Evolutionary conservation across 2,113 vertebrate genomes (phyloP).

Genomic region (Progne subis): DNA sequence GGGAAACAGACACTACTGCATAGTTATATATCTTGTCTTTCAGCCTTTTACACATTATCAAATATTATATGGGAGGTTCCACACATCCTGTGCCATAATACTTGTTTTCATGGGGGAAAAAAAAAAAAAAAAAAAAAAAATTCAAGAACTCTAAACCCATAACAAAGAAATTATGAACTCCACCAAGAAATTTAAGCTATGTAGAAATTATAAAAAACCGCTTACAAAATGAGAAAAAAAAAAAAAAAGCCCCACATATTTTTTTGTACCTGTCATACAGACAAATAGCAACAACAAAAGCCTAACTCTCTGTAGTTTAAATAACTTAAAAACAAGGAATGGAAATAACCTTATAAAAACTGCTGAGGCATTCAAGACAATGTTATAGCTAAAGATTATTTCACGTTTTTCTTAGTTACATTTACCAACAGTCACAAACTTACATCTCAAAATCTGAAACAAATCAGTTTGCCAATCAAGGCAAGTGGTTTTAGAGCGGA

Average conservation of each 20-base stretch:
- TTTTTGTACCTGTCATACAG: neutral
- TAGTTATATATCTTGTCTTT: neutral
- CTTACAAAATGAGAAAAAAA: neutral
- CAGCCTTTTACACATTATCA: neutral
- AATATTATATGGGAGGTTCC: neutral
- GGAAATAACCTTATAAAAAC: neutral
- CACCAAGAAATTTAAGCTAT: neutral
- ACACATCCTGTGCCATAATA: neutral
- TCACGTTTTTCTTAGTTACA: neutral
- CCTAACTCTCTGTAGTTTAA: neutral
- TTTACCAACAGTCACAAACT: neutral
- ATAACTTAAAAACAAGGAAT: neutral
- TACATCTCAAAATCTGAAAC: neutral
- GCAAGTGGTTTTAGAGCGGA: neutral
- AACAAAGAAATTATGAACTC: neutral
- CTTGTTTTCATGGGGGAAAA: neutral
- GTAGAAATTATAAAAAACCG: neutral
- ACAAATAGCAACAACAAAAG: neutral
- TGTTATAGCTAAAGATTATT: neutral
- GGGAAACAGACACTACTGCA: neutral
- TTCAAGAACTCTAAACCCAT: neutral
- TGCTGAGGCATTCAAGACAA: neutral
- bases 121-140: neutral
- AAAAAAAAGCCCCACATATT: neutral
- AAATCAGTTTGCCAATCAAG: neutral